Evolutionary conservation across 2,113 vertebrate genomes (phyloP).

Genomic region (Nicator chloris): DNA sequence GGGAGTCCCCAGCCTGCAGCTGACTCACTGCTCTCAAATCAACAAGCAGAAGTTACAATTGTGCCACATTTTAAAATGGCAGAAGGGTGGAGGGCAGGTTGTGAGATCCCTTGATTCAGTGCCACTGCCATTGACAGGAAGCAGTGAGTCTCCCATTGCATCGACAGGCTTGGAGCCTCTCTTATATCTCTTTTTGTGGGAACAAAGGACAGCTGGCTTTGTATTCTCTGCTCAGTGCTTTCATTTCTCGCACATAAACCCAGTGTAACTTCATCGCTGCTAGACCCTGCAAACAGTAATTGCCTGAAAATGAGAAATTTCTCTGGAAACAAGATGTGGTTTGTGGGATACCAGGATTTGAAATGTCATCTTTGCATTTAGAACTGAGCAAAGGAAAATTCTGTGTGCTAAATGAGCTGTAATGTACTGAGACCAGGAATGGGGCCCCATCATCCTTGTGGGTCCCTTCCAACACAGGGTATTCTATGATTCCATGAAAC

Average conservation of each 20-base stretch:
- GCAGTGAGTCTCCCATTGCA: not conserved
- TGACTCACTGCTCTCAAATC: not conserved
- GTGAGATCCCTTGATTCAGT: constrained; percentile 23
- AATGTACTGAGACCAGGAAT: fast-evolving
- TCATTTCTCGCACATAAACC: not conserved
- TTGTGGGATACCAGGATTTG: not conserved
- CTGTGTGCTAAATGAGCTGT: not conserved
- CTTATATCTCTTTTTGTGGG: constrained; percentile 17
- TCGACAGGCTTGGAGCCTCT: not conserved
- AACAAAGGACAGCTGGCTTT: constrained; percentile 1
- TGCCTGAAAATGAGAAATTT: not conserved
- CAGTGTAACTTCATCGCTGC: not conserved
- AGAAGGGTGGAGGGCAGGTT: not conserved
- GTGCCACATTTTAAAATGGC: not conserved
- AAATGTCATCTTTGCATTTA: not conserved
- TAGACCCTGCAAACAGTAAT: not conserved
- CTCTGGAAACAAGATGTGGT: not conserved
- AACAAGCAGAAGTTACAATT: not conserved
- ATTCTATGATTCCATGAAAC: not conserved
- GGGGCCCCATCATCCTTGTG: not conserved
- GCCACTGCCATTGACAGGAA: not conserved
- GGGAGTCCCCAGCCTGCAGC: not conserved
- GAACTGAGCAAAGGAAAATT: not conserved
- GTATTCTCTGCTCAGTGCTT: not conserved
- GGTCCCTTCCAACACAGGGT: not conserved